These are phyloP conservation scores for Phenganax marumi DNA, from an alignment of 92 coral and sea anemone genomes.

Conservation along the genomic window DNA sequence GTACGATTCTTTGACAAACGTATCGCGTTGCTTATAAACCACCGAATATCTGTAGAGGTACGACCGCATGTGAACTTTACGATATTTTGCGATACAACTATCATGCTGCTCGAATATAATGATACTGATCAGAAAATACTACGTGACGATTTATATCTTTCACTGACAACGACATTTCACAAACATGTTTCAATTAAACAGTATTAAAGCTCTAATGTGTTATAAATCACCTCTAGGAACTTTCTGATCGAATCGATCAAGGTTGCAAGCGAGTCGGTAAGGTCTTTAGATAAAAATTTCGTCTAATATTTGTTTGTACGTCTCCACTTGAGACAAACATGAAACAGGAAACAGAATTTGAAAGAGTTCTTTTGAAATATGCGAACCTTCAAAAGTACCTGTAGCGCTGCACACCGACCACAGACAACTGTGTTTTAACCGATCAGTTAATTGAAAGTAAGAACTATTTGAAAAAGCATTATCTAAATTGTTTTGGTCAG, in stretches of 20 bases:
- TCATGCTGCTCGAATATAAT: slow-evolving; percentile 1
- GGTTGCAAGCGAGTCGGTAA: slow-evolving; percentile 78
- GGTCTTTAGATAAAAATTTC: slow-evolving; percentile 34
- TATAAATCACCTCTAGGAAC: slow-evolving; percentile 51
- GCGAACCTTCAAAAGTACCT: slow-evolving; percentile 15
- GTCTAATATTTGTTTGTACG: slow-evolving; percentile 6
- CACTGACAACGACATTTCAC: neutral
- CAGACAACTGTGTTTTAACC: no score
- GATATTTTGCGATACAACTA: neutral
- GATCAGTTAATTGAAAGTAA: neutral
- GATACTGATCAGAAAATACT: slow-evolving; percentile 8
- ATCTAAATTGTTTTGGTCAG: neutral
- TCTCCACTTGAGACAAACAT: slow-evolving; percentile 23
- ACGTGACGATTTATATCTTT: neutral
- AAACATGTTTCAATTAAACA: slow-evolving; percentile 4
- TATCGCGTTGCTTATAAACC: slow-evolving; percentile 91
- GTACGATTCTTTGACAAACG: slow-evolving; percentile 93
- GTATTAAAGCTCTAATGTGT: neutral
- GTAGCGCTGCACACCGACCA: neutral
- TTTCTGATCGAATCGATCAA: slow-evolving; percentile 67
- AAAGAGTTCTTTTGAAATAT: slow-evolving; percentile 29
- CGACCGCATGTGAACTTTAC: slow-evolving; percentile 11
- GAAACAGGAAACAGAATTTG: slow-evolving; percentile 34
- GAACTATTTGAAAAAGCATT: neutral
- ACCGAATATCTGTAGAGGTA: slow-evolving; percentile 92